phyloP scores from a whole-genome alignment of 2,113 vertebrate species.

The Equus przewalskii region DNA sequence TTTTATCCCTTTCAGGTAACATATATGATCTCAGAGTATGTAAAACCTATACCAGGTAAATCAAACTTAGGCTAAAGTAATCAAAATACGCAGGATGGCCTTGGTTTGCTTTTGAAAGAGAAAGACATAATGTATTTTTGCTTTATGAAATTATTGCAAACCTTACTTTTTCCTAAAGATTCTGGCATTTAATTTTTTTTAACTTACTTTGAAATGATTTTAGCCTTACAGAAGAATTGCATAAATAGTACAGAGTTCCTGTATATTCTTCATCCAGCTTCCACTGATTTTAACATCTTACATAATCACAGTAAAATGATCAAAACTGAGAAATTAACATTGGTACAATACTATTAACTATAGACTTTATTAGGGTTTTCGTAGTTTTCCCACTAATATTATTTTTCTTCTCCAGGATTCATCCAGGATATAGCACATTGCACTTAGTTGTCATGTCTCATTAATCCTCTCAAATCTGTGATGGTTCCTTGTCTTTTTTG shows the following conservation, averaged over 20 bases:
- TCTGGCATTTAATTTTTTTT: not conserved
- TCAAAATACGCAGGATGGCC: not conserved
- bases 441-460: not conserved
- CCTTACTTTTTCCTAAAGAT: slow-evolving; percentile 4
- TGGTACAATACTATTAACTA: not conserved
- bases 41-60: not conserved
- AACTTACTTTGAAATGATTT: slow-evolving; percentile 29
- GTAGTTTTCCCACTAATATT: not conserved
- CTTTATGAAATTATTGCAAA: not conserved
- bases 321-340: not conserved
- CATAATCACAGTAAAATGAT: not conserved
- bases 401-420: not conserved
- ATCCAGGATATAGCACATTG: not conserved
- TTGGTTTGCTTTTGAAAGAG: slow-evolving; percentile 23
- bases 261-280: not conserved
- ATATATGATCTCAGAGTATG: not conserved
- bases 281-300: not conserved
- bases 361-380: not conserved
- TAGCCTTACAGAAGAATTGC: not conserved
- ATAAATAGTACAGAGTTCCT: not conserved
- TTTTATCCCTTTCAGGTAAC: not conserved
- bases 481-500: not conserved
- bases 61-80: not conserved
- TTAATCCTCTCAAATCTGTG: not conserved
- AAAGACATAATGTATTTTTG: not conserved